phyloP scores from a whole-genome alignment of 2,888 invertebrate genomes.

The Drosophila tanythrix region DNA sequence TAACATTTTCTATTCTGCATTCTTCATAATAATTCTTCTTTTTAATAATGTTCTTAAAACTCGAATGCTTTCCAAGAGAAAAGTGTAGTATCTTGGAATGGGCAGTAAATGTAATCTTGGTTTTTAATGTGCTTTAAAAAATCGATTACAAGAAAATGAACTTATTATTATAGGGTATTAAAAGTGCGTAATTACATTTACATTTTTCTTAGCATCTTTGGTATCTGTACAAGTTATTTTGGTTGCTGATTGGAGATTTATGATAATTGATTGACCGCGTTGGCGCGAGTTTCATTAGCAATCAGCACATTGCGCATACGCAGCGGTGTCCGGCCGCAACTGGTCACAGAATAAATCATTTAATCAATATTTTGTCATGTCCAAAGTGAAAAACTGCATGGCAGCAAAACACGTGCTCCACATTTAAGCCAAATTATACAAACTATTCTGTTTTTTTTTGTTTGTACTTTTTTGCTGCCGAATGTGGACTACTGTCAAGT shows the following conservation, averaged over 20 bases:
- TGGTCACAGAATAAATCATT: conserved; percentile 68
- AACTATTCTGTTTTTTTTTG: conserved; percentile 11
- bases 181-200: background rate
- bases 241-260: conserved; percentile 60
- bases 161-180: conserved; percentile 27
- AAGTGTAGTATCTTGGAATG: background rate
- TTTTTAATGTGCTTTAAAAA: background rate
- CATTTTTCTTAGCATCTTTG: background rate
- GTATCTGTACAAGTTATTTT: conserved; percentile 22
- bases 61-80: background rate
- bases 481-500: conserved; percentile 59
- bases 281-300: conserved; percentile 53
- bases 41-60: too few relatives aligned
- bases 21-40: background rate
- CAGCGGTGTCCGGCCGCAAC: conserved; percentile 53
- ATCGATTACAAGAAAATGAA: background rate
- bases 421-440: conserved; percentile 47
- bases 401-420: conserved; percentile 72
- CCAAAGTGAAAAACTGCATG: conserved; percentile 55
- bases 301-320: conserved; percentile 65
- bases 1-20: rapidly evolving
- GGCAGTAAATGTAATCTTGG: background rate
- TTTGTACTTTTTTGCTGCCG: background rate
- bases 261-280: conserved; percentile 70
- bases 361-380: conserved; percentile 78